phyloP scores from a whole-genome alignment of 2,888 invertebrate genomes.

The Thymelicus lineola region DNA sequence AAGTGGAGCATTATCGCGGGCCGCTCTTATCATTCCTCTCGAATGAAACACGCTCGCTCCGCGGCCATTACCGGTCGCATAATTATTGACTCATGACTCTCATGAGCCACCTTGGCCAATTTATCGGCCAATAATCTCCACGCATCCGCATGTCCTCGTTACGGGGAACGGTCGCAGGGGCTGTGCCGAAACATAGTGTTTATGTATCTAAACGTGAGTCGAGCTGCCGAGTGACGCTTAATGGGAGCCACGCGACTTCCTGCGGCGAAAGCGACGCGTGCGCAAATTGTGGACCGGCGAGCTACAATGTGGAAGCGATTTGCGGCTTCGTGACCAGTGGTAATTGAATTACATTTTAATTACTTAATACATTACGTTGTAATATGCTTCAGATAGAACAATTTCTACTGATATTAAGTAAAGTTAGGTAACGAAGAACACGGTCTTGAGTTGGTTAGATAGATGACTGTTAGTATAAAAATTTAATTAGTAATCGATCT shows the following conservation, averaged over 20 bases:
- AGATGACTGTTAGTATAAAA: no score
- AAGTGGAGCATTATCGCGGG: conserved; percentile 40
- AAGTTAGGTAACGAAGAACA: no score
- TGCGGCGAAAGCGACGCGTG: conserved; percentile 45
- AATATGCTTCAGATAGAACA: no score
- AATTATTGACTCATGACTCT: conserved; percentile 46
- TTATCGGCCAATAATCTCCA: conserved; percentile 44
- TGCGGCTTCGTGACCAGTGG: conserved; percentile 38
- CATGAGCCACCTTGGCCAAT: conserved; percentile 42
- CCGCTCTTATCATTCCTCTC: conserved; percentile 27
- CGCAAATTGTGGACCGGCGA: conserved; percentile 42
- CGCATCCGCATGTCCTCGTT: conserved; percentile 43
- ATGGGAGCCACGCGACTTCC: conserved; percentile 46
- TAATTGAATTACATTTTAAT: conserved; percentile 34
- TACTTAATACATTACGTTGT: conserved; percentile 1
- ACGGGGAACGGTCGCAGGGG: conserved; percentile 39
- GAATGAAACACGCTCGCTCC: conserved; percentile 42
- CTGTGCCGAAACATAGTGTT: conserved; percentile 45
- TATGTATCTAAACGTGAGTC: conserved; percentile 44
- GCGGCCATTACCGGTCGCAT: conserved; percentile 42
- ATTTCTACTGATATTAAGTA: no score
- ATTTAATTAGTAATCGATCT: no score
- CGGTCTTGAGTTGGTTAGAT: no score
- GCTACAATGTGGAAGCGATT: conserved; percentile 42
- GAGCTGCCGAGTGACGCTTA: conserved; percentile 40